phyloP scores from a whole-genome alignment of 2,888 invertebrate species.

The Craniophora ligustri region DNA sequence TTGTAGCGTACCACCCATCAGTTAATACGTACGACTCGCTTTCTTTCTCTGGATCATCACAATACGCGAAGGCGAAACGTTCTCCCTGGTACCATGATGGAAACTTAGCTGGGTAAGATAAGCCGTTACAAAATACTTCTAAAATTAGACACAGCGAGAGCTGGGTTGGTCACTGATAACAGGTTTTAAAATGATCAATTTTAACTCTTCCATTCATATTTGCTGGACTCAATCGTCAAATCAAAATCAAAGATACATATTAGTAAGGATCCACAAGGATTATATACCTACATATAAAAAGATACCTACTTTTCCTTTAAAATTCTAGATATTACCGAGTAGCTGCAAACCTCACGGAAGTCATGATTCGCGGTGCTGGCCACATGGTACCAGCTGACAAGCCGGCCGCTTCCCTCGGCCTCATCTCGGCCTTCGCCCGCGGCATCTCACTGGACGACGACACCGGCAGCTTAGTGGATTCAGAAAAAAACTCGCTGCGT shows the following conservation, averaged over 20 bases:
- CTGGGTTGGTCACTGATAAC: too few relatives aligned
- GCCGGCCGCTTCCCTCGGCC: constrained; percentile 88
- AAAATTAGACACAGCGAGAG: background rate
- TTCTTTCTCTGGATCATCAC: constrained; percentile 77
- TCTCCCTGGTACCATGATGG: constrained; percentile 81
- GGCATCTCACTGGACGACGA: constrained; percentile 73
- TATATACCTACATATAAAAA: too few relatives aligned
- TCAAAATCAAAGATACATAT: too few relatives aligned
- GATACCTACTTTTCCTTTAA: too few relatives aligned
- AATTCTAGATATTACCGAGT: constrained; percentile 86
- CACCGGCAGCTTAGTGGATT: constrained; percentile 70
- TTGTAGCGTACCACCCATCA: constrained; percentile 90
- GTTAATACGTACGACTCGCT: constrained; percentile 83
- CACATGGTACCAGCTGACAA: constrained; percentile 91
- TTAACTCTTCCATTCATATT: too few relatives aligned
- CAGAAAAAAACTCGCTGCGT: constrained; percentile 71
- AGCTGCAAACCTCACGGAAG: constrained; percentile 88
- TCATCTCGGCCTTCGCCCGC: constrained; percentile 90
- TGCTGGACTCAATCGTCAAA: too few relatives aligned
- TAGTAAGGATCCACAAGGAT: too few relatives aligned
- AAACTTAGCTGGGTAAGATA: constrained; percentile 84
- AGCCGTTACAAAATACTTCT: background rate
- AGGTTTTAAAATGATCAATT: too few relatives aligned
- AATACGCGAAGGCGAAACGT: constrained; percentile 80
- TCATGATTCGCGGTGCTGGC: constrained; percentile 90